These are phyloP conservation scores for Rhabdomys pumilio DNA, from an alignment of 2,797 vertebrate genomes.

Conservation along the genomic window DNA sequence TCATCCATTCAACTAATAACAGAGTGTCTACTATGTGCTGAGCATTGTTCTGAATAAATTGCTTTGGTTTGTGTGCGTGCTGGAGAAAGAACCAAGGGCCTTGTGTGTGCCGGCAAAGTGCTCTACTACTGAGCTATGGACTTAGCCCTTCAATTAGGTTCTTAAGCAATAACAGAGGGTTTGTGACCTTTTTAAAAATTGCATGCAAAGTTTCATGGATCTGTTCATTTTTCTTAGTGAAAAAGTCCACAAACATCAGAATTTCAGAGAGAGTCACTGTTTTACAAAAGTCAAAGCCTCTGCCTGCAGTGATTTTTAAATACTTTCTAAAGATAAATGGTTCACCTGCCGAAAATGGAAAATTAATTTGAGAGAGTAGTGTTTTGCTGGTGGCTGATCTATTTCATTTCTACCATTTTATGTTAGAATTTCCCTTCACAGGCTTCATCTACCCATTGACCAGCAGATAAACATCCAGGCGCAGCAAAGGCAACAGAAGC, in stretches of 20 bases:
- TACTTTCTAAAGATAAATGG: neutral
- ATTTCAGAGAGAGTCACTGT: constrained; percentile 33
- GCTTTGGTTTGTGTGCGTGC: neutral
- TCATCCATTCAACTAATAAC: constrained; percentile 37
- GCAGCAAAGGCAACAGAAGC: neutral
- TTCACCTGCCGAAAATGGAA: constrained; percentile 39
- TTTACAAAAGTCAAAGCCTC: constrained; percentile 30
- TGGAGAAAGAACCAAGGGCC: neutral
- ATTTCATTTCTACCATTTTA: neutral
- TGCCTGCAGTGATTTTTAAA: constrained; percentile 11
- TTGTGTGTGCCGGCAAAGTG: neutral
- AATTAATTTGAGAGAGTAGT: neutral
- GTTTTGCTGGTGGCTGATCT: neutral
- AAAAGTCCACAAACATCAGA: neutral
- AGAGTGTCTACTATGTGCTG: neutral
- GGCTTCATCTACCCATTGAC: neutral
- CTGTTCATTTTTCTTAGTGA: constrained; percentile 34
- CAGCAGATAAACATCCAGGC: constrained; percentile 17
- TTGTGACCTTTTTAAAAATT: constrained; percentile 52
- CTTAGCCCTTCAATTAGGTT: neutral
- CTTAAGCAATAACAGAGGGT: constrained; percentile 14
- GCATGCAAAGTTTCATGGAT: neutral
- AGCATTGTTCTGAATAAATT: constrained; percentile 18
- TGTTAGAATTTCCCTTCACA: neutral
- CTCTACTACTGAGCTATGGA: neutral